A percentile compares a stretch with the other conserved stretches of the same genome.
phyloP scores from a whole-genome alignment of 2,888 invertebrate genomes.

The Folsomia manolachei region DNA sequence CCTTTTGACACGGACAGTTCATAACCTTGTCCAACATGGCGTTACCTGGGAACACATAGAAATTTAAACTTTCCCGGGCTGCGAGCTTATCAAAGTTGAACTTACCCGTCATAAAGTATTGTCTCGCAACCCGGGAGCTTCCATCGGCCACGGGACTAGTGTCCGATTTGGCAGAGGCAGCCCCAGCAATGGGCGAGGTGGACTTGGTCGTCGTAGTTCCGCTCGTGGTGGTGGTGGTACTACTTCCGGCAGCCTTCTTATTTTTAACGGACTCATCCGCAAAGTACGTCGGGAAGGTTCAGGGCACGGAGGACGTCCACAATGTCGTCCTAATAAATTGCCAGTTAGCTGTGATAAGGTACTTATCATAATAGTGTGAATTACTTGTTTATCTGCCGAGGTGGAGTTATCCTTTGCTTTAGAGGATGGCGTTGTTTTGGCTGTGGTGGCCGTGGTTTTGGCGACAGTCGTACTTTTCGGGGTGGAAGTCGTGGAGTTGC shows the following conservation, averaged over 20 bases:
- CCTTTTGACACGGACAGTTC: conserved; percentile 51
- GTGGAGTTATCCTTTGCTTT: too few relatives aligned
- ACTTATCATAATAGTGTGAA: too few relatives aligned
- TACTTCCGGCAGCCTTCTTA: background rate
- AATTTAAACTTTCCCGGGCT: too few relatives aligned
- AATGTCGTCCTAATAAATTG: conserved; percentile 44
- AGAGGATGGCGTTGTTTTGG: too few relatives aligned
- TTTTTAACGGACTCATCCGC: conserved; percentile 29
- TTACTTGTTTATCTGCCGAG: too few relatives aligned
- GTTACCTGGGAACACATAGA: conserved; percentile 38
- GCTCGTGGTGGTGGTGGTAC: conserved; percentile 23
- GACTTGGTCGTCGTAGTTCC: conserved; percentile 1
- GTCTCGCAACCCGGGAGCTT: conserved; percentile 49
- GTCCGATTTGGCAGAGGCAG: conserved; percentile 34
- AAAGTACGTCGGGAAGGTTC: conserved; percentile 50
- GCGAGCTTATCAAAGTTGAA: too few relatives aligned
- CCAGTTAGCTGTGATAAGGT: too few relatives aligned
- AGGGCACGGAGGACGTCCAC: conserved; percentile 50
- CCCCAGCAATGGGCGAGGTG: conserved; percentile 16
- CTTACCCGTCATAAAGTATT: conserved; percentile 49
- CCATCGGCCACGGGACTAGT: conserved; percentile 41
- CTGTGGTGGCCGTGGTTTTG: too few relatives aligned
- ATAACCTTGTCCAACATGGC: conserved; percentile 51
- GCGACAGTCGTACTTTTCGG: background rate
- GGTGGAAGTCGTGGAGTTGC: background rate